Conservation (phyloP, 2,888 invertebrate genomes). For the Phyllotreta cruciferae region DNA sequence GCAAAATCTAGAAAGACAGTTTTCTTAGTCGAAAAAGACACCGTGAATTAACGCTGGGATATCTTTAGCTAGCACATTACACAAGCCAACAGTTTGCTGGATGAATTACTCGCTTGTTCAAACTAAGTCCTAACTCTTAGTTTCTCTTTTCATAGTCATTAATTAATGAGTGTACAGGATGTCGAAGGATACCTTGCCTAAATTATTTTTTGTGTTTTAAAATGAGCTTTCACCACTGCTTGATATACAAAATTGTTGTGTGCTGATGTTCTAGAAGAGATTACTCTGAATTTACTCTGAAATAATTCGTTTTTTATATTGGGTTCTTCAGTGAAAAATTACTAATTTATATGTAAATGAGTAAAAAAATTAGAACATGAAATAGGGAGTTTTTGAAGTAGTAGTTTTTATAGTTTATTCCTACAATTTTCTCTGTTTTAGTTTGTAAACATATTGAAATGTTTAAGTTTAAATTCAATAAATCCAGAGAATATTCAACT, state of each 20-base stretch:
- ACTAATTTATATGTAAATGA: too few species aligned
- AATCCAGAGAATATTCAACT: too few species aligned
- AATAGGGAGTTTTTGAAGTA: too few species aligned
- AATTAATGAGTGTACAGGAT: conserved; percentile 35
- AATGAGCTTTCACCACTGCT: conserved; percentile 18
- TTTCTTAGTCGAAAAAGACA: conserved; percentile 33
- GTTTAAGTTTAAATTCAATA: too few species aligned
- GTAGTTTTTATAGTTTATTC: too few species aligned
- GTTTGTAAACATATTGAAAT: too few species aligned
- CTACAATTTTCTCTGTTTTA: too few species aligned
- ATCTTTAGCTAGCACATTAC: conserved; percentile 53
- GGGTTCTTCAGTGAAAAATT: too few species aligned
- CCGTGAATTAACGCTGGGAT: conserved; percentile 31
- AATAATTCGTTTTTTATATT: too few species aligned
- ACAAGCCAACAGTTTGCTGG: conserved; percentile 49
- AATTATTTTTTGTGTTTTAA: conserved; percentile 46
- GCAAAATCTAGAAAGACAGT: conserved; percentile 36
- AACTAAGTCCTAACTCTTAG: conserved; percentile 43
- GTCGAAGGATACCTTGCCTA: conserved; percentile 41
- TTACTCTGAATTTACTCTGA: too few species aligned
- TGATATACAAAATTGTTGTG: neutral
- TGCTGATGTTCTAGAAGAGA: too few species aligned
- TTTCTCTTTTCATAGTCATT: conserved; percentile 28
- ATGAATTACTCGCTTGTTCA: conserved; percentile 35
- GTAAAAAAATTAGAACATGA: too few species aligned